Evolutionary conservation across 2,113 vertebrate genomes (phyloP).

Genomic region (Hemiprocne comata): DNA sequence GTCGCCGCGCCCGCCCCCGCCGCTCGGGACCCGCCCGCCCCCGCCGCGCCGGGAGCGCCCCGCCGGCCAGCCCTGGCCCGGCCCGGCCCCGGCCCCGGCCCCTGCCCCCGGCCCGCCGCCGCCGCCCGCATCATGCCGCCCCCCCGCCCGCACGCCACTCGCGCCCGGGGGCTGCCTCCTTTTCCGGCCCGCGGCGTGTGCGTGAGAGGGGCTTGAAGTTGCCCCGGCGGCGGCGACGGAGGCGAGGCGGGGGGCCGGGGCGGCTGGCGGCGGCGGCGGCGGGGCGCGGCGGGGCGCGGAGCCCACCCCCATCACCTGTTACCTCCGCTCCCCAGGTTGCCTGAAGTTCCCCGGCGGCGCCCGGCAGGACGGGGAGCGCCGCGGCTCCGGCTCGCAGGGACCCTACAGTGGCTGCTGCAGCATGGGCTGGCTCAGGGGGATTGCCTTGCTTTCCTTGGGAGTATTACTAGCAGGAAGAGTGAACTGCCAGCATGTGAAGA

Average conservation of each 20-base stretch:
- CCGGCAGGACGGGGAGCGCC: slow-evolving; percentile 68
- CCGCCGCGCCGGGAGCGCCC: background rate
- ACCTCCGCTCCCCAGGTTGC: slow-evolving; percentile 82
- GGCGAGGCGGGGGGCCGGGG: slow-evolving; percentile 26
- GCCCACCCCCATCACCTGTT: slow-evolving; percentile 83
- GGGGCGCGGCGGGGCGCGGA: slow-evolving; percentile 43
- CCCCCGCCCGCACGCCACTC: background rate
- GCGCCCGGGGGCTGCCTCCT: background rate
- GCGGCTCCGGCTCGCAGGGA: slow-evolving; percentile 65
- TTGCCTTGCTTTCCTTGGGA: slow-evolving; percentile 84
- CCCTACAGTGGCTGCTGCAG: slow-evolving; percentile 68
- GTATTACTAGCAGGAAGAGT: slow-evolving; percentile 79
- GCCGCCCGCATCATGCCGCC: background rate
- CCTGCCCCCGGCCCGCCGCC: background rate
- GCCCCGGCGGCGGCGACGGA: slow-evolving; percentile 55
- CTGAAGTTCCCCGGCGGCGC: slow-evolving; percentile 76
- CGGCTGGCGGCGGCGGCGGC: slow-evolving; percentile 67
- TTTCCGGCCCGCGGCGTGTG: background rate
- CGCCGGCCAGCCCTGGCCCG: background rate
- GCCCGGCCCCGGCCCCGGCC: background rate
- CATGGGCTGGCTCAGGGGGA: slow-evolving; percentile 89
- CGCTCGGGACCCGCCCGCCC: background rate
- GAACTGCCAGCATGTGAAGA: slow-evolving; percentile 84
- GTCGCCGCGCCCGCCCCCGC: background rate
- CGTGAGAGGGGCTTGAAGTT: slow-evolving; percentile 61